Base-by-base conservation (phyloP, 2,888 invertebrate genomes). In the Sarcophaga caerulescens region DNA sequence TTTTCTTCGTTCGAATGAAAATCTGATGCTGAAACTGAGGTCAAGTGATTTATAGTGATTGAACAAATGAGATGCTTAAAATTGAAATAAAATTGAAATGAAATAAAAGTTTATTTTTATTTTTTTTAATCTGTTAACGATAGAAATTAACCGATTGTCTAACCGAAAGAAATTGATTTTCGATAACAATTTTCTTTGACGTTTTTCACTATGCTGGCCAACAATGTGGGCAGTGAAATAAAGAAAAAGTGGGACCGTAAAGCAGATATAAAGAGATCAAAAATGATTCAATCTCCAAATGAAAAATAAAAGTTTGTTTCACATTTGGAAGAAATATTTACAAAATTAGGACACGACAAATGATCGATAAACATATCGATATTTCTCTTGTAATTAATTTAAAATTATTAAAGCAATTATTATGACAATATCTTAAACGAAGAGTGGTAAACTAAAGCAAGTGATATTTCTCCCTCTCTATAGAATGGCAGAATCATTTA, bases 51-150 rank as follows among this genome's bases (percentile, higher is more conserved):
- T 86, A 86, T 75, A 63, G 70, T 66, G 78, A 81, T 81, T 75
- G 71, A 75, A 74, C 74, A 81, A 86, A 86, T 86, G 84, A 84
- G 81, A 81, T 81, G 84, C 78, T 84, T 84, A 75, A 86, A 78
- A 69, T 78, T 78, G 70, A 62, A 62, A 47, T 12, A 12, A 12
- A 47, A 47, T 17, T 52, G 35, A 35, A 35, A 60, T 69, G 23
- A 75, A 81, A 47, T 63, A 47, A 45, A 71, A 66, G 21, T 35
- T 45, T 76, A 44, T 44, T 12, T 75, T 79, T 86, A 81, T 78
- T 35, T 59, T 76, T 75, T 79, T 86, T 81, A 84, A 86, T 84
- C 84, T 84, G 78, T 81, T 75, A 19, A 23, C 78, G 57, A 75
- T 75, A 78, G 78, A 60, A 74, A 74, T 52, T 83, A 74, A 74